These are phyloP conservation scores for Apus apus DNA, from an alignment of 2,113 vertebrate species.

Conservation along the genomic window DNA sequence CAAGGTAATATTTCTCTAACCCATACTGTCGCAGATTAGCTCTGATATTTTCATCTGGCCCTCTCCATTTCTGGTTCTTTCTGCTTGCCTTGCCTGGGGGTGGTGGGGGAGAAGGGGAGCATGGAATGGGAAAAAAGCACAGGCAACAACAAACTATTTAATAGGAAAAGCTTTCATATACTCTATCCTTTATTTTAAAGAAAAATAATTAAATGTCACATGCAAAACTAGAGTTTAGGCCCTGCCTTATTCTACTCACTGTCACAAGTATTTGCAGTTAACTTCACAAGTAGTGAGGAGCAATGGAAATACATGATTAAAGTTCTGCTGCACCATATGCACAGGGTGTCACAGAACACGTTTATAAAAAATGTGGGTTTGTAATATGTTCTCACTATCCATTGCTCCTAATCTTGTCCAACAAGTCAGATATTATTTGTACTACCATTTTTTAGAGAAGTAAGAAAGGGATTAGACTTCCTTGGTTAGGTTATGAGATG, in stretches of 20 bases:
- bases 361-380: neutral
- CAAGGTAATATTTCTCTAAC: conserved; percentile 87
- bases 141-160: neutral
- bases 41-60: conserved; percentile 96
- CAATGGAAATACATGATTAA: neutral
- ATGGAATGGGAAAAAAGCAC: neutral
- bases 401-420: neutral
- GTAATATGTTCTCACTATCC: neutral
- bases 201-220: neutral
- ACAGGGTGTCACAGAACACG: neutral
- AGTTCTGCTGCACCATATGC: neutral
- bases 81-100: conserved; percentile 90
- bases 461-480: neutral
- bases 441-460: neutral
- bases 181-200: neutral
- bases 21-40: conserved; percentile 96
- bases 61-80: conserved; percentile 97
- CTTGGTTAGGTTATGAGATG: neutral
- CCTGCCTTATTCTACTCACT: neutral
- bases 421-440: neutral
- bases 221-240: neutral
- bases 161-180: neutral
- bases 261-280: neutral
- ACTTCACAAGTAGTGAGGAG: neutral
- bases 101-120: neutral